phyloP scores from a whole-genome alignment of 2,797 vertebrate genomes.

The Staurois parvus region DNA sequence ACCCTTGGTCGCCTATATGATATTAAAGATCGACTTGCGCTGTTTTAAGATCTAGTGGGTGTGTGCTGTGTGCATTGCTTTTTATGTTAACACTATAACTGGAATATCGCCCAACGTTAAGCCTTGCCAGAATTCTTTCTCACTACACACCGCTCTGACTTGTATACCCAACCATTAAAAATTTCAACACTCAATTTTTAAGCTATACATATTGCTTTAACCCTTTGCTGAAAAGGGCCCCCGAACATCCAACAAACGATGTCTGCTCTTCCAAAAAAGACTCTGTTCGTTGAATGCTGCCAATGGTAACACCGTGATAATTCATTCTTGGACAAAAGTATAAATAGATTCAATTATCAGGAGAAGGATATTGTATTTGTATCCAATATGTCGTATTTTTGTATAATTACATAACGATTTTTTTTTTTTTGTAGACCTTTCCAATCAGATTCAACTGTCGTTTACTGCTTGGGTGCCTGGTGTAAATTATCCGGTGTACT shows the following conservation, averaged over 20 bases:
- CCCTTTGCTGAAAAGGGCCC: conserved; percentile 6
- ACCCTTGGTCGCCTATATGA: conserved; percentile 33
- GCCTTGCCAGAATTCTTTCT: conserved; percentile 59
- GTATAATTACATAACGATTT: too few relatives aligned
- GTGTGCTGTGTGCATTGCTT: conserved; percentile 51
- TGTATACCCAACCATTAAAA: conserved; percentile 62
- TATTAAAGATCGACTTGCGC: conserved; percentile 29
- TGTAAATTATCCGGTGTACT: too few relatives aligned
- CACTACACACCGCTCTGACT: conserved; percentile 57
- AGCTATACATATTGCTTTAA: conserved; percentile 59
- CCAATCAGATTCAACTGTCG: too few relatives aligned
- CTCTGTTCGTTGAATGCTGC: neutral
- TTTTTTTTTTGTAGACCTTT: too few relatives aligned
- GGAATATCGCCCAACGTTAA: conserved; percentile 53
- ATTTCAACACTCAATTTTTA: conserved; percentile 64
- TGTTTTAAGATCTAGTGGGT: conserved; percentile 50
- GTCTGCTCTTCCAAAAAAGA: neutral
- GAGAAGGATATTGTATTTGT: neutral
- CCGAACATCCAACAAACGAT: neutral
- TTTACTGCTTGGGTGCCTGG: too few relatives aligned
- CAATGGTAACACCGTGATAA: neutral
- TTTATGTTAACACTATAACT: conserved; percentile 61
- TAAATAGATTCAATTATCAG: neutral
- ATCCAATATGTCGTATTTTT: neutral
- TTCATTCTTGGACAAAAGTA: neutral